Base-by-base conservation (phyloP, 2,888 invertebrate species). In the Nemoura dubitans region DNA sequence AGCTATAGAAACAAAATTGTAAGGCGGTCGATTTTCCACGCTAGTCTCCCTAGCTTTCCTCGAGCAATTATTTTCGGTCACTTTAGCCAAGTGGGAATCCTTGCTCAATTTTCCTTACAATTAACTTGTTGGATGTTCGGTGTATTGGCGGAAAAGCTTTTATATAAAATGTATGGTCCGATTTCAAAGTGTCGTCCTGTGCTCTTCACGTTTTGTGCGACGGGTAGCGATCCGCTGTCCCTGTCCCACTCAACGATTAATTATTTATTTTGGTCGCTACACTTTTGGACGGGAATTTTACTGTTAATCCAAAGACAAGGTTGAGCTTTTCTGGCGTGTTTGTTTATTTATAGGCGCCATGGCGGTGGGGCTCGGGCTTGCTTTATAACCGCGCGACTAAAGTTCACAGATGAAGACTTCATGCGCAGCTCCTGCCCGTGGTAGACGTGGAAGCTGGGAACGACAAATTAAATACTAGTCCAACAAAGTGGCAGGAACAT, bases 301-400 rank as follows among this genome's bases (percentile, higher is more conserved):
- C 59, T 59, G 59, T 59, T 59, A 59, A 59, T 59, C 59, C 59
- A 59, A 59, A 59, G 59, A 59, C 59, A 59, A 59, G 59, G 59
- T 59, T 59, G 59, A 21, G 59, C 59, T 59, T 59, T 59, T 59
- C 59, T 59, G 21, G 16, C 36, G 36, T 59, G 59, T 59, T 59
- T 59, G 59, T 59, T 59, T 59, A 59, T 59, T 59, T 59, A 59
- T 59, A 59, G 59, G 3, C 10, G 59, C 59, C 36, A 10, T 10
- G 36, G 3, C 3, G 36, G 36, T 7, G 59, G 1, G 2, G 59
- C 59, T 7, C 59, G 21, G 59, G 59, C 6, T 59, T 59, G 59
- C 16, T 59, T 59, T 59, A 59, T 59, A 59, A 59, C 59, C 59
- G 59, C 2, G 59, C 16, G 59, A 16, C 59, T 14, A 59, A 59